phyloP scores from a whole-genome alignment of 2,888 invertebrate species.

The Thecocarcelia acutangulata region DNA sequence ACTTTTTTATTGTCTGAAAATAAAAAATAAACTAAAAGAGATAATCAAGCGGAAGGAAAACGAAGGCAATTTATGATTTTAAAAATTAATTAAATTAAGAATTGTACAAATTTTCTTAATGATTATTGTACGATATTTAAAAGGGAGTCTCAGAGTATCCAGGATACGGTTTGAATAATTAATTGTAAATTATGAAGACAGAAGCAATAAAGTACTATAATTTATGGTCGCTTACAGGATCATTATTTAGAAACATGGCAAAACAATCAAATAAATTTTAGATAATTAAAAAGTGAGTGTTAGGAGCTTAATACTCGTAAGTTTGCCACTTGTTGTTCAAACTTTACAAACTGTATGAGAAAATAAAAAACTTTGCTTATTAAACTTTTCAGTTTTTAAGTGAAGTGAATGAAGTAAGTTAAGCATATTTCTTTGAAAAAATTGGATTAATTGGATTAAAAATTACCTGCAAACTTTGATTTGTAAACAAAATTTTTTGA shows the following conservation, averaged over 20 bases:
- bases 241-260: neutral
- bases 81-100: slow-evolving; percentile 59
- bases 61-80: slow-evolving; percentile 55
- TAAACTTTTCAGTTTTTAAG: too few species aligned
- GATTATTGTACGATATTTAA: slow-evolving; percentile 38
- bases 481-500: too few species aligned
- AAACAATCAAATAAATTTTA: slow-evolving; percentile 13
- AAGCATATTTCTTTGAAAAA: too few species aligned
- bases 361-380: too few species aligned
- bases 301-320: too few species aligned
- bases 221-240: neutral
- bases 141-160: slow-evolving; percentile 7
- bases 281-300: neutral
- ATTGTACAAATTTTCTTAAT: slow-evolving; percentile 57
- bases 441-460: too few species aligned
- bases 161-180: slow-evolving; percentile 47
- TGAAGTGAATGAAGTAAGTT: too few species aligned
- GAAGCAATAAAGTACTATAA: slow-evolving; percentile 26
- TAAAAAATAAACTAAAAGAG: neutral
- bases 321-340: neutral
- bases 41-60: slow-evolving; percentile 31
- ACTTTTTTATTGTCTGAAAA: slow-evolving; percentile 17
- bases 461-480: too few species aligned
- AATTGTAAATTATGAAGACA: slow-evolving; percentile 50
- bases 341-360: neutral